Evolutionary conservation across 2,888 invertebrate species (phyloP).

Genomic region (Tetropium fuscum): DNA sequence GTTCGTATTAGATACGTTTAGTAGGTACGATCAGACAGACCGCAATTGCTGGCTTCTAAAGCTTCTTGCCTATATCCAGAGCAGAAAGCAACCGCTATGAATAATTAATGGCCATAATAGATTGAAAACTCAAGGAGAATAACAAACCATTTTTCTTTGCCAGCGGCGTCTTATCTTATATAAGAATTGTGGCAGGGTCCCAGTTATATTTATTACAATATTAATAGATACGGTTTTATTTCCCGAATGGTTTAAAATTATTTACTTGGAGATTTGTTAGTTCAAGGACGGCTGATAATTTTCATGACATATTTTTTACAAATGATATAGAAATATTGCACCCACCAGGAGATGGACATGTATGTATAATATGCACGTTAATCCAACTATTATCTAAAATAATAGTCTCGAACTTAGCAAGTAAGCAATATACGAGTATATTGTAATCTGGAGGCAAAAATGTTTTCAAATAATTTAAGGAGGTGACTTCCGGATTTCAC

Average conservation of each 20-base stretch:
- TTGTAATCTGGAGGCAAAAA: too few relatives aligned
- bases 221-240: background rate
- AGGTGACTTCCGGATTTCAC: too few relatives aligned
- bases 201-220: slow-evolving; percentile 8
- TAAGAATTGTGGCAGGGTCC: background rate
- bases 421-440: too few relatives aligned
- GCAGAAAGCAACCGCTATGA: slow-evolving; percentile 38
- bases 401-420: too few relatives aligned
- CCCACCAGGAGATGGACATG: too few relatives aligned
- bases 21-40: background rate
- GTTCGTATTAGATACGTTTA: background rate
- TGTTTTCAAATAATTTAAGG: too few relatives aligned
- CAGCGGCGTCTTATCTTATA: slow-evolving; percentile 16
- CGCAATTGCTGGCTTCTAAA: slow-evolving; percentile 1
- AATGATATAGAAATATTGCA: background rate
- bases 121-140: slow-evolving; percentile 53
- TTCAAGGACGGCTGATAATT: too few relatives aligned
- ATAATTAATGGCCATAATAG: slow-evolving; percentile 62
- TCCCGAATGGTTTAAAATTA: background rate
- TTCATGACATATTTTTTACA: background rate
- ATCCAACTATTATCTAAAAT: too few relatives aligned
- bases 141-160: slow-evolving; percentile 47
- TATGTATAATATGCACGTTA: too few relatives aligned
- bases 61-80: background rate
- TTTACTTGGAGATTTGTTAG: too few relatives aligned